Base-by-base conservation (phyloP, 2,113 vertebrate genomes). In the Oostethus manadensis region DNA sequence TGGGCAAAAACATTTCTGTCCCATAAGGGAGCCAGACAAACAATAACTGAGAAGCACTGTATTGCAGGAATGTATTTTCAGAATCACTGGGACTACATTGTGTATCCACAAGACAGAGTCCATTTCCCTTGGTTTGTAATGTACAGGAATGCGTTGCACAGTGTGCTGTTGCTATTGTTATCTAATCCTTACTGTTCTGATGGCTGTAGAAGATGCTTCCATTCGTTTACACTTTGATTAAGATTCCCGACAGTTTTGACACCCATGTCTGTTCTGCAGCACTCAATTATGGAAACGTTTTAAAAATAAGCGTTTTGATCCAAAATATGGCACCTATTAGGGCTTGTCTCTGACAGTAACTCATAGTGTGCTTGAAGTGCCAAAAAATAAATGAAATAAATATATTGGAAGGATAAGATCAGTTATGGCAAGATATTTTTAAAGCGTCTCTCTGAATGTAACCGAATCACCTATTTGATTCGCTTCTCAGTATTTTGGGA, bases 271-370 rank as follows among this genome's bases (percentile, higher is more conserved):
- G 66, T 70, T 80, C 59, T 64, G 63, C 64, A 70, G 58, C 50
- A 63, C 56, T 77, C 68, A 64, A 42, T 71, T 76, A 54, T 62
- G 58, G 72, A 74, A 78, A 69, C 64, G 71, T 76, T 46, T 71
- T 64, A 68, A 63, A 74, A 79, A 73, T 66, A 73, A 68, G 38
- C 70, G 67, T 74, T 86, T 87, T 78, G 74, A 78, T 82, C 69
- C 43, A 17, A 60, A 62, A 62, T 70, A 61, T 76, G 70, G 69
- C 68, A 81, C 73, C 61, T 73, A 73, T 79, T 78, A 76, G n/a
- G 71, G 65, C 77, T 82, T 62, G 58, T 81, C 50, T 77, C 51
- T 71, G 71, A 62, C 62, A 58, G 62, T 77, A 76, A 83, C 80
- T 77, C 64, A 65, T 61, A 60, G 68, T 70, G 56, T 60, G 21